Base-by-base conservation (phyloP, 2,113 vertebrate genomes). In the Noturus placidus region DNA sequence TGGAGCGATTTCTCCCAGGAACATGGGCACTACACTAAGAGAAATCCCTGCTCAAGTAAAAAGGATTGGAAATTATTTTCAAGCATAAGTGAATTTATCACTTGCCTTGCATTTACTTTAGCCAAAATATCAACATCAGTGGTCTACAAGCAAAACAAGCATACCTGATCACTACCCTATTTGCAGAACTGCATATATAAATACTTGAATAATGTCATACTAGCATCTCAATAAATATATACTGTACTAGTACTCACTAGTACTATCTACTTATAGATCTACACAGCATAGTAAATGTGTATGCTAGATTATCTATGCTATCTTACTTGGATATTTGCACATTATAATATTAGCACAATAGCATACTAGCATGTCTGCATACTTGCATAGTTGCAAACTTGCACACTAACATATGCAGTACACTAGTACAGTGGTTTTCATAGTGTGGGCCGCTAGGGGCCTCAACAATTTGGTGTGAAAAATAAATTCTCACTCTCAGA, bases 1-100 rank as follows among this genome's bases (percentile, higher is more conserved):
- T 4, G 97, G 97, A 11, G 97, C 94, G 0, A 98, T 96, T 94
- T 98, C 97, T 86, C 97, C 96, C 30, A 98, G 92, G 91, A 97
- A 98, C 95, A 98, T 97, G 0, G 97, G 97, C 76, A 98, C 97
- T 84, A 97, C 96, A 0, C 97, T 97, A 88, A 98, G 96, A 77
- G 93, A 95, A 87, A 98, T 96, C 20, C 97, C 97, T 97, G 91
- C 17, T 83, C 27, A 19, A n/a, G 8, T 52, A 88, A 84, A 42
- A 35, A 86, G 35, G 50, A 50, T 25, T 84, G 42, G 15, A 84
- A 61, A 30, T n/a, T 15, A 86, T 69, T 15, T 65, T 30, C 27
- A 79, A 33, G 10, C 6, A 77, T 14, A 20, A 52, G 0, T 52
- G 74, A 77, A 50, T 27, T 3, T 72, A 20, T 70, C 17, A 2